Percentiles rank a stretch among this genome's conserved stretches.
Evolutionary conservation across 2,797 vertebrate species (phyloP).

Genomic region (Gobionotothen gibberifrons): DNA sequence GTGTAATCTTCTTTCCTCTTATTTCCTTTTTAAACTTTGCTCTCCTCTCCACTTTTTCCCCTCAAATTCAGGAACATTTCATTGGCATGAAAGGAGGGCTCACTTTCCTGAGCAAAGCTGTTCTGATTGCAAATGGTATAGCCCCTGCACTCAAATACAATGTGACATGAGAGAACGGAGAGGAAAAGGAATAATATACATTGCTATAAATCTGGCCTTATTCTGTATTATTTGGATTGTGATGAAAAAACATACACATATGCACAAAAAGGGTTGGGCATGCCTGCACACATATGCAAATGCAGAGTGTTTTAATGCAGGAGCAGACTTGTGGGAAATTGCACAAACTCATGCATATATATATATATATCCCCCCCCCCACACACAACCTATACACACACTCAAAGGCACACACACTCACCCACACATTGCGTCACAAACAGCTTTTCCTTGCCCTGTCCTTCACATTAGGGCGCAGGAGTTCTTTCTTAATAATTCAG

Average conservation of each 20-base stretch:
- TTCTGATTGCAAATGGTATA: not conserved
- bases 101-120: not conserved
- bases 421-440: conserved; percentile 14
- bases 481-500: conserved; percentile 57
- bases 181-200: no score
- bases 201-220: no score
- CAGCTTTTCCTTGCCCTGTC: conserved; percentile 53
- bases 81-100: not conserved
- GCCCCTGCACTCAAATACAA: not conserved
- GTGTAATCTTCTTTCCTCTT: conserved; percentile 42
- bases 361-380: not conserved
- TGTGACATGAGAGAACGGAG: not conserved
- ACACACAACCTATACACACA: conserved; percentile 8
- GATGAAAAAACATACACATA: not conserved
- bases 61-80: not conserved
- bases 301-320: conserved; percentile 1
- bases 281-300: conserved; percentile 20
- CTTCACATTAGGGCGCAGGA: conserved; percentile 60
- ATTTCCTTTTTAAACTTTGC: conserved; percentile 18
- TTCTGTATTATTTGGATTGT: not conserved
- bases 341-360: not conserved
- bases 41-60: not conserved
- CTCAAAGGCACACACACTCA: not conserved
- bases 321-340: not conserved
- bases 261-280: not conserved